phyloP scores from a whole-genome alignment of 2,113 vertebrate species.

The Chinchilla lanigera region DNA sequence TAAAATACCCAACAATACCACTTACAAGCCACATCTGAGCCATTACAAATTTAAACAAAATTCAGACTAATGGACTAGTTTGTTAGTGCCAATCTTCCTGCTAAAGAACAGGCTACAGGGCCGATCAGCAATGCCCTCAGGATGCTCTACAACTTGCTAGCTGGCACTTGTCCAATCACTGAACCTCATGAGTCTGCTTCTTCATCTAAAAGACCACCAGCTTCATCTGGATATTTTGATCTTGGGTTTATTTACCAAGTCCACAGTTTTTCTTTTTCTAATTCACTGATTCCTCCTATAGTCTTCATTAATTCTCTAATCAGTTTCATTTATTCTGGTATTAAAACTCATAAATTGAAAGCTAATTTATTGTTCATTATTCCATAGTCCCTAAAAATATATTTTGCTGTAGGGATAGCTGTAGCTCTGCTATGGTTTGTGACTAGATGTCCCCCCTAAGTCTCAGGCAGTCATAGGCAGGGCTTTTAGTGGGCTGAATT shows the following conservation, averaged over 20 bases:
- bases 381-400: not conserved
- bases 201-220: not conserved
- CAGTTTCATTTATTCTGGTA: not conserved
- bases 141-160: not conserved
- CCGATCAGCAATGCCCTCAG: not conserved
- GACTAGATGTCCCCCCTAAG: not conserved
- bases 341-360: conserved; percentile 12
- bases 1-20: not conserved
- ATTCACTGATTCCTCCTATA: not conserved
- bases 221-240: not conserved
- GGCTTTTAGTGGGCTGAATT: not conserved
- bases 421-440: not conserved
- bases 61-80: not conserved
- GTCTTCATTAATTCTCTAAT: not conserved
- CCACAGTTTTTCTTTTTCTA: not conserved
- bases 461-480: not conserved
- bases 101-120: not conserved
- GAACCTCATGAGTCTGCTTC: not conserved
- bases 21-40: not conserved
- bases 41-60: not conserved
- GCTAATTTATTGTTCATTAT: not conserved
- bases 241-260: not conserved
- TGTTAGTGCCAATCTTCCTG: not conserved
- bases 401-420: not conserved
- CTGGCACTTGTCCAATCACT: not conserved